These are phyloP conservation scores for Rhopalosiphum padi DNA, from an alignment of 1,140 invertebrate species.

Conservation along the genomic window DNA sequence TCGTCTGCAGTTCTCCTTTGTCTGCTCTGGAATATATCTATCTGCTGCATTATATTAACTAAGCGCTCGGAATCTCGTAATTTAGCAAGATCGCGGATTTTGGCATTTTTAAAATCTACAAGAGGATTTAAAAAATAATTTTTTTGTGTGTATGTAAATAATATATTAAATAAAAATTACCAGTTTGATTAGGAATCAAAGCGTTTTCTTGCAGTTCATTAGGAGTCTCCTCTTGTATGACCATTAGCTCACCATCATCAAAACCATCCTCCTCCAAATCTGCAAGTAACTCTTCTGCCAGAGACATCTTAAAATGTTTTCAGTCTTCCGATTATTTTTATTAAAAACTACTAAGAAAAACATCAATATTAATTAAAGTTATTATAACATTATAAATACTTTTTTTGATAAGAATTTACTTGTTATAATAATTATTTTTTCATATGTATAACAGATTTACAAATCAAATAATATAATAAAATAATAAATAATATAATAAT, in stretches of 20 bases:
- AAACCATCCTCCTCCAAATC: slow-evolving; percentile 92
- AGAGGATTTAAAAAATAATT: slow-evolving; percentile 53
- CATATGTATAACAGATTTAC: too few relatives aligned
- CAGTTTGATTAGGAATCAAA: slow-evolving; percentile 73
- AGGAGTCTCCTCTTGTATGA: slow-evolving; percentile 63
- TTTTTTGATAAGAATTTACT: too few relatives aligned
- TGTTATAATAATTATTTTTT: too few relatives aligned
- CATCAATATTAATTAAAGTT: not conserved
- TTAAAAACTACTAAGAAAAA: not conserved
- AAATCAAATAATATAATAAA: too few relatives aligned
- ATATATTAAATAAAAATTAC: slow-evolving; percentile 64
- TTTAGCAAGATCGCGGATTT: slow-evolving; percentile 86
- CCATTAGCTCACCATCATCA: slow-evolving; percentile 68
- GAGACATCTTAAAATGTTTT: slow-evolving; percentile 75
- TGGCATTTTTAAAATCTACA: slow-evolving; percentile 68
- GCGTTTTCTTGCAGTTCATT: slow-evolving; percentile 65
- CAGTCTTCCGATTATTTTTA: not conserved
- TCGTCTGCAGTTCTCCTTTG: slow-evolving; percentile 76
- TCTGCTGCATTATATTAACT: slow-evolving; percentile 76
- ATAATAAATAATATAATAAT: too few relatives aligned
- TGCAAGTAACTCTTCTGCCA: slow-evolving; percentile 93
- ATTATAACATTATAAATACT: not conserved
- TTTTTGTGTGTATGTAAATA: not conserved
- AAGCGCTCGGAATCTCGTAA: slow-evolving; percentile 80
- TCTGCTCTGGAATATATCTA: slow-evolving; percentile 75